A percentile compares a stretch with the other conserved stretches of the same genome.
Evolutionary conservation across 2,797 vertebrate species (phyloP).

Genomic region (Centroberyx gerrardi): DNA sequence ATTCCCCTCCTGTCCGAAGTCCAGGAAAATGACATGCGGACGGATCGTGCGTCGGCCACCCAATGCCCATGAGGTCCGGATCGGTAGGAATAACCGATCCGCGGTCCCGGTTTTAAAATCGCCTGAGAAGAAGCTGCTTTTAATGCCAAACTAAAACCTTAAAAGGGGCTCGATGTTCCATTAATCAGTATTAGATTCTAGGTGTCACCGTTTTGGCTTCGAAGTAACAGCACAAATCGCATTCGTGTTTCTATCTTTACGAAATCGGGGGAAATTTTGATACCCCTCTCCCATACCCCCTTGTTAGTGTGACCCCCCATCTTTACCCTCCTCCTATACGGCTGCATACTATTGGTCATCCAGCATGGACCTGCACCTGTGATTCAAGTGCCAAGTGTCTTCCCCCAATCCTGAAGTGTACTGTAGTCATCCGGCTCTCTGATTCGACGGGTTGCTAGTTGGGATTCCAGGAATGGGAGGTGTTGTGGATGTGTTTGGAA

Average conservation of each 20-base stretch:
- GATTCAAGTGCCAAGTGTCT: slow-evolving; percentile 83
- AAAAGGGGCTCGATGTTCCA: slow-evolving; percentile 18
- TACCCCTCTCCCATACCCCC: slow-evolving; percentile 27
- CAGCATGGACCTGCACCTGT: slow-evolving; percentile 79
- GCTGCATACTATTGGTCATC: slow-evolving; percentile 76
- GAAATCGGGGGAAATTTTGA: slow-evolving; percentile 43
- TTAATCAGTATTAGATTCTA: slow-evolving; percentile 53
- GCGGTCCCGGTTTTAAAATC: slow-evolving; percentile 3
- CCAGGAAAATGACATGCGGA: slow-evolving; percentile 6
- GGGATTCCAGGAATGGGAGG: slow-evolving; percentile 48
- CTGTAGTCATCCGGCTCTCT: slow-evolving; percentile 71
- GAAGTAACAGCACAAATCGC: slow-evolving; percentile 57
- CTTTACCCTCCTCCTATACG: slow-evolving; percentile 26
- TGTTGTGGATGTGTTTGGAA: slow-evolving; percentile 43
- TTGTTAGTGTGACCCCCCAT: slow-evolving; percentile 38
- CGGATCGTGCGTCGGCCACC: neutral
- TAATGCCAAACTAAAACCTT: slow-evolving; percentile 42
- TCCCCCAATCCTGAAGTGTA: slow-evolving; percentile 79
- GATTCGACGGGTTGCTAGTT: slow-evolving; percentile 36
- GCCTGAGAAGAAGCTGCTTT: slow-evolving; percentile 43
- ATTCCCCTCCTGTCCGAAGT: slow-evolving; percentile 13
- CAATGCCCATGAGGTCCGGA: neutral
- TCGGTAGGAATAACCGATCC: neutral
- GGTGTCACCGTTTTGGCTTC: slow-evolving; percentile 14
- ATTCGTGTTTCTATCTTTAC: slow-evolving; percentile 45